Evolutionary conservation across 2,113 vertebrate genomes (phyloP).

Genomic region (Tringa solitaria): DNA sequence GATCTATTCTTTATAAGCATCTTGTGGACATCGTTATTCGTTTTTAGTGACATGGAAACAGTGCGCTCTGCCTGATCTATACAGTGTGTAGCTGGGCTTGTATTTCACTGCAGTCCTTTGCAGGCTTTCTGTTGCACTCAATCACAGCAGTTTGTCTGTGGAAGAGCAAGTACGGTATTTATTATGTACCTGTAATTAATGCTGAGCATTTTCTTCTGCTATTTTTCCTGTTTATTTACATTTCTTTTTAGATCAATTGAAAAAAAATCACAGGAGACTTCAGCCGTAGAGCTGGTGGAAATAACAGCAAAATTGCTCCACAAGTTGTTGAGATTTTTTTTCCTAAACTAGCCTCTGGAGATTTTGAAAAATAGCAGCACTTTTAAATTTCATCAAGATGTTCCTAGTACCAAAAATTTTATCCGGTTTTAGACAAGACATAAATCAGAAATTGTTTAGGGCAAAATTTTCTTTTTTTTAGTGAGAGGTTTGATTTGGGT

Average conservation of each 20-base stretch:
- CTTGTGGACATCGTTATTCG: background rate
- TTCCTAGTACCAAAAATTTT: background rate
- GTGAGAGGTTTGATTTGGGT: background rate
- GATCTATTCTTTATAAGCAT: background rate
- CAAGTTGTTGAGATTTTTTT: background rate
- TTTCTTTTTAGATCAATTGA: background rate
- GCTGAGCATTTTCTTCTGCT: background rate
- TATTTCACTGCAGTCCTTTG: background rate
- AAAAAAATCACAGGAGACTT: background rate
- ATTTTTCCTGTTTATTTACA: background rate
- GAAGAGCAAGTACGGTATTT: background rate
- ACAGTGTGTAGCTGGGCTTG: background rate
- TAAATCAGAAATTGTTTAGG: background rate
- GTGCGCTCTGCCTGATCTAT: background rate
- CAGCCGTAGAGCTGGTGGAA: background rate
- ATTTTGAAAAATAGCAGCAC: background rate
- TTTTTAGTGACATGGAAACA: background rate
- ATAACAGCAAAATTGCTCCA: background rate
- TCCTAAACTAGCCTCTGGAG: background rate
- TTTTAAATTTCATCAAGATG: background rate
- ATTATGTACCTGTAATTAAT: slow-evolving; percentile 38
- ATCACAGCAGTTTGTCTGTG: background rate
- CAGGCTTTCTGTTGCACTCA: background rate
- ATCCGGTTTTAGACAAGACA: background rate
- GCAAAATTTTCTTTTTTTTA: background rate